Evolutionary conservation across 2,888 invertebrate genomes (phyloP).

Genomic region (Andrena bucephala): DNA sequence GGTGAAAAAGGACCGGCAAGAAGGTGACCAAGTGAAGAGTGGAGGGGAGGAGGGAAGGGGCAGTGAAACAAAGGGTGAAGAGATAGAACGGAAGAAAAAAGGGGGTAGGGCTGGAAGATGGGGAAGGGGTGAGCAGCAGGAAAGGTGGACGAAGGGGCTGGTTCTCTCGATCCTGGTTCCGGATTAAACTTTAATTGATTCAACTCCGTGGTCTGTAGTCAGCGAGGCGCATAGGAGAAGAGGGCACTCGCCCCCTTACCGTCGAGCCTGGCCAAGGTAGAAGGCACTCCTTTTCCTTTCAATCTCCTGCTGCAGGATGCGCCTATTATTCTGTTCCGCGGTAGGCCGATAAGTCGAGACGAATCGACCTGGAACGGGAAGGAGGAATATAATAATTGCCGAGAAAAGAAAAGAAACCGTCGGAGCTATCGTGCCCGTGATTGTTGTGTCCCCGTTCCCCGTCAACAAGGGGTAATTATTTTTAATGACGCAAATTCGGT

Average conservation of each 20-base stretch:
- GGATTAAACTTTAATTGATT: slow-evolving; percentile 88
- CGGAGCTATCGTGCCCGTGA: slow-evolving; percentile 45
- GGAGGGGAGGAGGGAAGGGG: slow-evolving; percentile 24
- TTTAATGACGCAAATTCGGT: slow-evolving; percentile 57
- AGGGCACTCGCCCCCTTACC: slow-evolving; percentile 76
- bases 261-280: slow-evolving; percentile 64
- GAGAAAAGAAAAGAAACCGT: slow-evolving; percentile 44
- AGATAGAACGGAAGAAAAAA: slow-evolving; percentile 23
- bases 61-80: slow-evolving; percentile 35
- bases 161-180: slow-evolving; percentile 85
- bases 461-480: slow-evolving; percentile 56
- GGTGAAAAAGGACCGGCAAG: slow-evolving; percentile 21
- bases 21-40: slow-evolving; percentile 34
- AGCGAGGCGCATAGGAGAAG: slow-evolving; percentile 80
- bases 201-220: slow-evolving; percentile 83
- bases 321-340: slow-evolving; percentile 77
- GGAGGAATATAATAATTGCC: slow-evolving; percentile 70
- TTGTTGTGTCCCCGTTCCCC: background rate
- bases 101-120: slow-evolving; percentile 1
- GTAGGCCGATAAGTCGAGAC: slow-evolving; percentile 72
- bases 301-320: slow-evolving; percentile 76
- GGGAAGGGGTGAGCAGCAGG: slow-evolving; percentile 42
- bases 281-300: slow-evolving; percentile 71
- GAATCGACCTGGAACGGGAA: slow-evolving; percentile 64
- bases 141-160: slow-evolving; percentile 71